phyloP scores from a whole-genome alignment of 2,797 vertebrate genomes.

The Enteromius paludinosus region DNA sequence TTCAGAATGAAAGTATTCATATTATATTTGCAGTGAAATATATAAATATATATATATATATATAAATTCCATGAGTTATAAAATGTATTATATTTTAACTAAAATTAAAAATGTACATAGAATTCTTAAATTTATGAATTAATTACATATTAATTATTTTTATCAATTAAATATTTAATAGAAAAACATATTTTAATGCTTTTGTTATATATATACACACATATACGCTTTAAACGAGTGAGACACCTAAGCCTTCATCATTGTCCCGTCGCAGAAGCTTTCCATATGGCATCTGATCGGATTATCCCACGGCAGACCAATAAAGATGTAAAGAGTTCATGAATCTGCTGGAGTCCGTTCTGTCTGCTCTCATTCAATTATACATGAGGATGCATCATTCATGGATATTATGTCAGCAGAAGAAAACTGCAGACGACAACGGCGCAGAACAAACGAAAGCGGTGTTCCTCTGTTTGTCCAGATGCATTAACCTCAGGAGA shows the following conservation, averaged over 20 bases:
- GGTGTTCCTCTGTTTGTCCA: conserved; percentile 61
- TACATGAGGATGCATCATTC: conserved; percentile 75
- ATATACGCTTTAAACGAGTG: neutral
- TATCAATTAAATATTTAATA: no score
- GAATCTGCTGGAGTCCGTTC: conserved; percentile 62
- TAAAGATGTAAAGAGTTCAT: conserved; percentile 74
- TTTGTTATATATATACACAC: no score
- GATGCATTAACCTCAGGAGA: conserved; percentile 62
- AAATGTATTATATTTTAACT: no score
- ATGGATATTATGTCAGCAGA: conserved; percentile 67
- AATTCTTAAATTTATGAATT: no score
- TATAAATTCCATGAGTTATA: no score
- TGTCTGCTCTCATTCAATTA: conserved; percentile 65
- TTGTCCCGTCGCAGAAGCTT: conserved; percentile 38
- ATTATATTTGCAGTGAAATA: no score
- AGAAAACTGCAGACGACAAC: conserved; percentile 58
- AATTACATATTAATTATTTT: no score
- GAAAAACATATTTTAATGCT: no score
- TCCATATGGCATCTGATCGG: conserved; percentile 79
- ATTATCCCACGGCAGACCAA: conserved; percentile 80
- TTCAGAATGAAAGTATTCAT: no score
- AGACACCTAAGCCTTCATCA: conserved; percentile 20
- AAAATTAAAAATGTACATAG: no score
- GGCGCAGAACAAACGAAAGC: conserved; percentile 52
- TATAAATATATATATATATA: no score